Percentiles rank a stretch among this genome's conserved stretches.
phyloP scores from a whole-genome alignment of 2,113 vertebrate species.

The Apus apus region DNA sequence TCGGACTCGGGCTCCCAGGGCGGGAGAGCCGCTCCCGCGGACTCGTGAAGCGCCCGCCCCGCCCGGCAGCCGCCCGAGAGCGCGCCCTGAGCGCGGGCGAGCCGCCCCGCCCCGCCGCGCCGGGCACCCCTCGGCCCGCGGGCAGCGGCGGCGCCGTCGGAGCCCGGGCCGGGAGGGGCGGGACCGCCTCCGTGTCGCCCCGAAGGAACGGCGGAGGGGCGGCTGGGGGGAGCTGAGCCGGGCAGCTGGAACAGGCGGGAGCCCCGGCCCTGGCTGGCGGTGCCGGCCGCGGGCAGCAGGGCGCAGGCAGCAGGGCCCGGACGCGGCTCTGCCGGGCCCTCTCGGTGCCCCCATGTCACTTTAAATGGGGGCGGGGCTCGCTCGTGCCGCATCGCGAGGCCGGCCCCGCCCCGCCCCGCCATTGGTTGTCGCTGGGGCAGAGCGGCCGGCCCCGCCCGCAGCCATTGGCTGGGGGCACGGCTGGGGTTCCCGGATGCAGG shows the following conservation, averaged over 20 bases:
- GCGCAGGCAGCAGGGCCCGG: too few relatives aligned
- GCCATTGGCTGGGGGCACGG: conserved; percentile 61
- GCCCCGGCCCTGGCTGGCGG: too few relatives aligned
- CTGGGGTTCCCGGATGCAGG: conserved; percentile 75
- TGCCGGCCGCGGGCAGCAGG: too few relatives aligned
- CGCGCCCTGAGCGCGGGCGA: neutral
- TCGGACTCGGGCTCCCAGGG: neutral
- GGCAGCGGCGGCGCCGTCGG: neutral
- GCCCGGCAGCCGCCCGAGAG: neutral
- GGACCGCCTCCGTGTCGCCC: too few relatives aligned
- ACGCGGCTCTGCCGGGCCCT: too few relatives aligned
- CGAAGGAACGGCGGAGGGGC: neutral
- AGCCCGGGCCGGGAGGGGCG: neutral
- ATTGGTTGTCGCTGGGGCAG: conserved; percentile 63
- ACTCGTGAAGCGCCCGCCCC: too few relatives aligned
- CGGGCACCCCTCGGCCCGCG: too few relatives aligned
- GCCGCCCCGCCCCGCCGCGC: too few relatives aligned
- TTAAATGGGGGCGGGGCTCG: neutral
- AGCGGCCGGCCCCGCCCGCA: neutral
- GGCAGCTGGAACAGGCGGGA: too few relatives aligned
- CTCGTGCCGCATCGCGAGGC: rapidly evolving
- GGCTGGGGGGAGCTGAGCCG: too few relatives aligned
- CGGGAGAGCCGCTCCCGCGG: too few relatives aligned
- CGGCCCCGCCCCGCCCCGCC: neutral
- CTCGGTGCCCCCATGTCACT: neutral